Evolutionary conservation across 2,797 vertebrate genomes (phyloP), one percentile per base, ranked within the genome.

Genomic region (Ptychadena robeensis): DNA sequence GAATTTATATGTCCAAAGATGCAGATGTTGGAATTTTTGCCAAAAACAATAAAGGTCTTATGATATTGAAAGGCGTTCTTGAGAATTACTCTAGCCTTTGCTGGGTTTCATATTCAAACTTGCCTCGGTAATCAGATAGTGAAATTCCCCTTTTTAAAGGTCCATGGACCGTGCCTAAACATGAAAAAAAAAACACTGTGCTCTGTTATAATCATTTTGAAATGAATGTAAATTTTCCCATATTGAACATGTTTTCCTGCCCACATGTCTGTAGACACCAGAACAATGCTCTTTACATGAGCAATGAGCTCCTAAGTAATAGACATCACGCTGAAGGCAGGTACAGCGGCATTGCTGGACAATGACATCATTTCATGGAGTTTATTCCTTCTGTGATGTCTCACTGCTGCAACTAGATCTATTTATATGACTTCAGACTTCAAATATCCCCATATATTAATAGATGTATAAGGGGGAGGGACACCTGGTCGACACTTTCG

Each of bases 291-390:
- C 44, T 53, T 53, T 53, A 53, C 18, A 53, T 53, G 6, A 22
- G 15, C 40, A 44, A 11, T 40, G 14, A 48, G 31, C 40, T 65
- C 31, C 35, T 73, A 22, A 18, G 18, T 25, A 9, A 31, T 44
- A 57, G 30, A 65, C 70, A 57, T 27, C 38, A 34, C 37, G 63
- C 1, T 30, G 10, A 31, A 59, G 15, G 25, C 71, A 31, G 27
- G 34, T 18, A 64, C 32, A 40, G 34, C 32, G 40, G 27, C 31
- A 74, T 81, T 57, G 48, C 70, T 81, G 44, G n/a, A 74, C 71
- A 5, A 9, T 74, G 80, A 81, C 31, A 57, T 48, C 37, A 65
- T 25, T 34, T 10, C 30, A 28, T 80, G 8, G 30, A 37, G 2
- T n/a, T n/a, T 44, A 40, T 35, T 75, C 8, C 9, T 75, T 64